These are phyloP conservation scores for Alouatta palliata DNA, from an alignment of 2,113 vertebrate genomes.

Conservation along the genomic window DNA sequence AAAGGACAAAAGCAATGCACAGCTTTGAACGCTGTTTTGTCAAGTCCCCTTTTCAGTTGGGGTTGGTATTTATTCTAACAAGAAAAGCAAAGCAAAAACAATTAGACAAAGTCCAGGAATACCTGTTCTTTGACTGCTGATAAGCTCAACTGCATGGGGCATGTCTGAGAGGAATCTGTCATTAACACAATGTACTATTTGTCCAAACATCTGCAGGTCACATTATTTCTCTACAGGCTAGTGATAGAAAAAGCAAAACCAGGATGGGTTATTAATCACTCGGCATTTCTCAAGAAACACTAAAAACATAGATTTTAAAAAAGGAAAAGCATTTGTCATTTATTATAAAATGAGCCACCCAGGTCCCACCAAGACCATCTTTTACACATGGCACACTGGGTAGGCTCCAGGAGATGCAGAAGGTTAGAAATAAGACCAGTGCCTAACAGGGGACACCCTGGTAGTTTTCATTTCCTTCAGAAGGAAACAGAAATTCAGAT, in stretches of 20 bases:
- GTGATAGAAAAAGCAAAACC: conserved; percentile 82
- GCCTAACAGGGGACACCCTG: background rate
- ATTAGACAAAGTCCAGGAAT: conserved; percentile 75
- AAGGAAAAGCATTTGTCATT: conserved; percentile 65
- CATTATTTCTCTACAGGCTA: conserved; percentile 81
- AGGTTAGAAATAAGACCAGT: background rate
- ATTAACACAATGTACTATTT: conserved; percentile 79
- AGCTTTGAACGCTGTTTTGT: conserved; percentile 8
- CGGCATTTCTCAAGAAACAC: conserved; percentile 77
- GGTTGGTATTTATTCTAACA: conserved; percentile 68
- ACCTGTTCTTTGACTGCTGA: conserved; percentile 70
- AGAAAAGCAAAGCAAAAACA: conserved; percentile 57
- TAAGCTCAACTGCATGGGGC: conserved; percentile 74
- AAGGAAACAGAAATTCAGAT: conserved; percentile 54
- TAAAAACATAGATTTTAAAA: conserved; percentile 69
- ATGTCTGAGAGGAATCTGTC: conserved; percentile 79
- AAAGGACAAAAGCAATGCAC: background rate
- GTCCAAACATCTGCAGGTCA: conserved; percentile 84
- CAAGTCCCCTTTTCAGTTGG: conserved; percentile 43
- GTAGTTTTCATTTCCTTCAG: conserved; percentile 16
- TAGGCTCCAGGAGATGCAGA: background rate
- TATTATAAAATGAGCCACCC: background rate
- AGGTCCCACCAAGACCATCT: background rate
- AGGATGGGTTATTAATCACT: conserved; percentile 85
- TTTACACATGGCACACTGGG: background rate